Evolutionary conservation across 2,113 vertebrate species (phyloP).

Genomic region (Mus pahari): DNA sequence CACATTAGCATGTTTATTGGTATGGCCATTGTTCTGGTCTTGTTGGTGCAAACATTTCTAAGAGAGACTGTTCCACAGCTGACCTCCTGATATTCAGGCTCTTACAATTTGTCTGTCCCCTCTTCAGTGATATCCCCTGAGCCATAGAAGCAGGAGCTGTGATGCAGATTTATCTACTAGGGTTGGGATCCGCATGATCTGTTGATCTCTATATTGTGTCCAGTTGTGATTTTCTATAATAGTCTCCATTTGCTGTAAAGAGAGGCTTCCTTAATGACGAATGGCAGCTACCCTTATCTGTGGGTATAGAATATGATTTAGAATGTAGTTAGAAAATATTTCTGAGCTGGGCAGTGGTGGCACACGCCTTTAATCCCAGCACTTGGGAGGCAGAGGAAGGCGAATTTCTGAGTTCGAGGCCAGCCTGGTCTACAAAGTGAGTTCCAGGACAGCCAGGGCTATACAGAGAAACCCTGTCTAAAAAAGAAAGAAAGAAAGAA

Average conservation of each 20-base stretch:
- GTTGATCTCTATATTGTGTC: not conserved
- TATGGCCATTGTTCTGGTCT: not conserved
- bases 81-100: not conserved
- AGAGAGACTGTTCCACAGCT: not conserved
- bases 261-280: not conserved
- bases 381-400: too few species aligned
- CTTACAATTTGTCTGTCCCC: not conserved
- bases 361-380: too few species aligned
- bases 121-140: not conserved
- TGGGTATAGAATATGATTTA: not conserved
- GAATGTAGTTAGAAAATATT: not conserved
- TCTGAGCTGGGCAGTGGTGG: too few species aligned
- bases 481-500: too few species aligned
- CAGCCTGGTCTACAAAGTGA: too few species aligned
- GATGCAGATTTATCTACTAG: not conserved
- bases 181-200: not conserved
- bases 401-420: too few species aligned
- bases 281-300: not conserved
- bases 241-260: not conserved
- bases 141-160: not conserved
- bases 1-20: not conserved
- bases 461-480: too few species aligned
- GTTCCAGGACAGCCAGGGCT: too few species aligned
- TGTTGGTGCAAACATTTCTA: not conserved
- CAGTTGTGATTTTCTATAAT: not conserved